Percentiles rank a stretch among this genome's conserved stretches.
Conservation (phyloP, 2,113 vertebrate genomes). For the Myanophis thanlyinensis region DNA sequence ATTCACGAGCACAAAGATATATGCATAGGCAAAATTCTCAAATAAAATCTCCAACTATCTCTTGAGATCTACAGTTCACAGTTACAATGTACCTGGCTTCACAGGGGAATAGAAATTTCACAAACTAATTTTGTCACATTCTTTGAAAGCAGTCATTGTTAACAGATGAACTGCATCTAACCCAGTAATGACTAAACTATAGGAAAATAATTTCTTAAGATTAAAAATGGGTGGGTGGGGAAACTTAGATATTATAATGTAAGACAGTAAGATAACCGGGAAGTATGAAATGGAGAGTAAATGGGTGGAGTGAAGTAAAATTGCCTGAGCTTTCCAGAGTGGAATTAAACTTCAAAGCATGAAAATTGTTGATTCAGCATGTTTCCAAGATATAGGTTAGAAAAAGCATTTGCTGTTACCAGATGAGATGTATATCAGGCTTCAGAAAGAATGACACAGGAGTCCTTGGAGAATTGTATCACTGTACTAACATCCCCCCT, state of each 20-base stretch:
- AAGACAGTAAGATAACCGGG: constrained; percentile 40
- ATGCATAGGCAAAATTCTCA: not conserved
- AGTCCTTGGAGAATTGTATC: constrained; percentile 31
- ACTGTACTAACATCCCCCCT: not conserved
- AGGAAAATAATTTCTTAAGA: constrained; percentile 62
- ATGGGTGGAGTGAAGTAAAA: constrained; percentile 39
- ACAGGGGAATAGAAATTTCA: not conserved
- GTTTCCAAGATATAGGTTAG: constrained; percentile 71
- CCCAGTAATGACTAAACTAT: constrained; percentile 60
- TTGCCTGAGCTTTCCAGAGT: constrained; percentile 64
- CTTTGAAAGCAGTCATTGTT: constrained; percentile 73
- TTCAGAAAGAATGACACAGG: constrained; percentile 21
- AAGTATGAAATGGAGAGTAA: constrained; percentile 43
- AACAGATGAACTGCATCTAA: constrained; percentile 56
- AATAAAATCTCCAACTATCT: not conserved
- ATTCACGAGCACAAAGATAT: not conserved
- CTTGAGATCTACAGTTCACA: not conserved
- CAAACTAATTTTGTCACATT: constrained; percentile 39
- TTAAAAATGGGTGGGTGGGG: constrained; percentile 67
- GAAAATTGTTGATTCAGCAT: constrained; percentile 70
- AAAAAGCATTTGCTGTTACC: constrained; percentile 37
- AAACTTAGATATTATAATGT: constrained; percentile 33
- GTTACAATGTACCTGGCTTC: not conserved
- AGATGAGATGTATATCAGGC: constrained; percentile 59
- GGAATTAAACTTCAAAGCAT: constrained; percentile 31